Evolutionary conservation across 2,888 invertebrate genomes (phyloP).

Genomic region (Agrotis clavis): DNA sequence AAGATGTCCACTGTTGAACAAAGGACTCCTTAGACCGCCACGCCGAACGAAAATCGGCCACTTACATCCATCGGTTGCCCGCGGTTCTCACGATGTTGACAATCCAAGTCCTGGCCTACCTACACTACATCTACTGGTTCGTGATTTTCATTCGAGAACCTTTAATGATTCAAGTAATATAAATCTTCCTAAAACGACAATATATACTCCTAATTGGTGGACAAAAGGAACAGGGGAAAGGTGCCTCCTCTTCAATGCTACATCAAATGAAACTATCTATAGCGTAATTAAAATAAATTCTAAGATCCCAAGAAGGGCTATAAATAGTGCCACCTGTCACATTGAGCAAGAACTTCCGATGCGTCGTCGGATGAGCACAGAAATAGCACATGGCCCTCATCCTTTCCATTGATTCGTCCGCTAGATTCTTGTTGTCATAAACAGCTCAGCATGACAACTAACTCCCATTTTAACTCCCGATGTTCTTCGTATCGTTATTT

Average conservation of each 20-base stretch:
- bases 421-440: conserved; percentile 29
- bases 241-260: conserved; percentile 2
- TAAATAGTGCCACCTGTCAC: conserved; percentile 58
- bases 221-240: background rate
- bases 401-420: conserved; percentile 28
- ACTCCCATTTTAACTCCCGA: background rate
- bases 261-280: conserved; percentile 33
- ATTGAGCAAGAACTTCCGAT: conserved; percentile 66
- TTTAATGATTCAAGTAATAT: too few relatives aligned
- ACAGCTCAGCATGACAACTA: conserved; percentile 11
- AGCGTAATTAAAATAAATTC: conserved; percentile 54
- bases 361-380: conserved; percentile 37
- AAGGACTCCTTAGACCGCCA: too few relatives aligned
- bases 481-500: background rate
- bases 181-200: too few relatives aligned
- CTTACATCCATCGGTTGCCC: too few relatives aligned
- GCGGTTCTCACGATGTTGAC: too few relatives aligned
- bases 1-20: too few relatives aligned
- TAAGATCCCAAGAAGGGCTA: conserved; percentile 38
- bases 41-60: too few relatives aligned
- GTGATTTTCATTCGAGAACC: too few relatives aligned
- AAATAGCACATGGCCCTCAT: conserved; percentile 47
- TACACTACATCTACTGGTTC: too few relatives aligned
- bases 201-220: too few relatives aligned
- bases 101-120: too few relatives aligned